A percentile compares a stretch with the other conserved stretches of the same genome.
phyloP scores from a whole-genome alignment of 2,113 vertebrate genomes.

The Rhadina sibilatrix region DNA sequence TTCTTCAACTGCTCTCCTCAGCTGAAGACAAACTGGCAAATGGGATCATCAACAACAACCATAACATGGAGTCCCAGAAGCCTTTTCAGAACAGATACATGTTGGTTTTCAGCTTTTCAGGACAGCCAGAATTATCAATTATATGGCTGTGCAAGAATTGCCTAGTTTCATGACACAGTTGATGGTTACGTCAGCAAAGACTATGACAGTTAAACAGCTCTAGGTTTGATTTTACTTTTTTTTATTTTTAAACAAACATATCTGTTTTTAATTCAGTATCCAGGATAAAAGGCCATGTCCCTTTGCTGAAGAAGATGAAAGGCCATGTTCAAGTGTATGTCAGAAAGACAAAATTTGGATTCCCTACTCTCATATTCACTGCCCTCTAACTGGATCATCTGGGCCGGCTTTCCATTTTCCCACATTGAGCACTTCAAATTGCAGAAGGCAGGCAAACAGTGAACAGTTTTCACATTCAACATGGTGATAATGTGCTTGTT shows the following conservation, averaged over 20 bases:
- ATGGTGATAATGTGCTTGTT: conserved; percentile 47
- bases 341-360: background rate
- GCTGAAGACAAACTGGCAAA: background rate
- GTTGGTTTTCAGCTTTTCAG: background rate
- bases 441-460: background rate
- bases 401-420: background rate
- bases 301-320: background rate
- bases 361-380: background rate
- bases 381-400: background rate
- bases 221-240: background rate
- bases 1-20: background rate
- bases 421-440: background rate
- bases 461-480: conserved; percentile 2
- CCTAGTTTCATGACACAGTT: background rate
- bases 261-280: background rate
- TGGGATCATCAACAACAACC: background rate
- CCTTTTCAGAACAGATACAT: background rate
- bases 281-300: background rate
- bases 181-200: background rate
- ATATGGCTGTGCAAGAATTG: background rate
- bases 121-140: background rate
- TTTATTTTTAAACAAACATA: background rate
- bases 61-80: background rate
- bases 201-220: background rate
- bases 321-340: background rate